A percentile compares a stretch with the other conserved stretches of the same genome.
These are phyloP conservation scores for Anas platyrhynchos DNA, from an alignment of 2,113 vertebrate genomes.

Conservation along the genomic window DNA sequence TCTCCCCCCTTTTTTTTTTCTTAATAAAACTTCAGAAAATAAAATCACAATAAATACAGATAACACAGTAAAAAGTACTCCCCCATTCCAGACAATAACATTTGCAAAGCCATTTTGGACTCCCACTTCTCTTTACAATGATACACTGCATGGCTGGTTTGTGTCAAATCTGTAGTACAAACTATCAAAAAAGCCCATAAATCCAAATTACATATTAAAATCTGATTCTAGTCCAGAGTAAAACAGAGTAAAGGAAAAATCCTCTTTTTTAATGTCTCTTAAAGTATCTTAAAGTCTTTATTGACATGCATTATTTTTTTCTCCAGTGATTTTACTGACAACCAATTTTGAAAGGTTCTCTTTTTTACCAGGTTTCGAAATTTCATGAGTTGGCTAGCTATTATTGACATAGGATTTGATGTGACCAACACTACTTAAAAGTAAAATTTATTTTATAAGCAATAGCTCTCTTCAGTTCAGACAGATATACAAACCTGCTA, in stretches of 20 bases:
- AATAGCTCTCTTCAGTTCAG: background rate
- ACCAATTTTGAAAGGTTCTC: background rate
- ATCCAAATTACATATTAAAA: constrained; percentile 30
- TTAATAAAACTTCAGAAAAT: background rate
- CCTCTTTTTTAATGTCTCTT: background rate
- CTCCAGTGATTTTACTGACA: constrained; percentile 4
- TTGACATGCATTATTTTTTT: background rate
- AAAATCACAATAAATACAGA: constrained; percentile 18
- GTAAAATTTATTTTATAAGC: constrained; percentile 1
- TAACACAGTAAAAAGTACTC: background rate
- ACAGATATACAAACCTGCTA: background rate
- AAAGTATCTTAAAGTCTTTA: background rate
- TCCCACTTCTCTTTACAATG: background rate
- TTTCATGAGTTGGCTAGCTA: background rate
- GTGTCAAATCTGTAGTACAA: background rate
- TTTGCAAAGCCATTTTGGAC: constrained; percentile 25
- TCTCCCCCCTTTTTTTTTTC: background rate
- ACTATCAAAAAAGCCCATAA: constrained; percentile 35
- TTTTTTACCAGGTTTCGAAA: constrained; percentile 7
- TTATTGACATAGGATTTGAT: background rate
- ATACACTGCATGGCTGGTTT: background rate
- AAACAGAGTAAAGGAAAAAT: background rate
- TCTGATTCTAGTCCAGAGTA: background rate
- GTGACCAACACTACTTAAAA: background rate
- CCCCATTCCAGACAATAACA: background rate